phyloP scores from a whole-genome alignment of 2,797 vertebrate species.

The Danio kyathit region DNA sequence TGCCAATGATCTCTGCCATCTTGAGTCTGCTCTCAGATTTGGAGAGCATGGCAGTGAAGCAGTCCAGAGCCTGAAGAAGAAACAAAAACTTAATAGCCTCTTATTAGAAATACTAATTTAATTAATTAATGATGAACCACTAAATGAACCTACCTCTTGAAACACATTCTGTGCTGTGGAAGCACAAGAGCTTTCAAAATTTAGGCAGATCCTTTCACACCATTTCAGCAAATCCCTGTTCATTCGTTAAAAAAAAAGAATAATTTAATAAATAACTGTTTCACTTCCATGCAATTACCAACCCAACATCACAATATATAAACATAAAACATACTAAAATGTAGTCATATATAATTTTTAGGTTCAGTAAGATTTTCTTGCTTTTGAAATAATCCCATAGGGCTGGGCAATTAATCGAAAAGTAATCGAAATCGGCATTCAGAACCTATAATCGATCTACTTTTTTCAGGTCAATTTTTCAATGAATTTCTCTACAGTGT shows the following conservation, averaged over 20 bases:
- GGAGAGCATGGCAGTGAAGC: conserved; percentile 96
- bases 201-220: conserved; percentile 90
- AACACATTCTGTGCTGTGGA: conserved; percentile 89
- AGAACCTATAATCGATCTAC: too few relatives aligned
- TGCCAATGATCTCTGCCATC: conserved; percentile 93
- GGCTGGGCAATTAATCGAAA: too few relatives aligned
- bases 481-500: too few relatives aligned
- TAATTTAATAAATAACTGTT: too few relatives aligned
- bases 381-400: too few relatives aligned
- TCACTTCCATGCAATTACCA: background rate
- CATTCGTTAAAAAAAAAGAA: background rate
- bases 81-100: background rate
- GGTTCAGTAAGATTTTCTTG: too few relatives aligned
- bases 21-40: conserved; percentile 80
- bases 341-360: too few relatives aligned
- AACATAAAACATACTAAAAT: too few relatives aligned
- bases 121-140: background rate
- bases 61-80: conserved; percentile 88
- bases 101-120: background rate
- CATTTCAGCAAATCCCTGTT: conserved; percentile 94
- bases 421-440: too few relatives aligned
- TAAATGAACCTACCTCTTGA: conserved; percentile 84
- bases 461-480: too few relatives aligned
- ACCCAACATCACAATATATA: too few relatives aligned
- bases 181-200: conserved; percentile 84